Percentiles rank a stretch among this genome's conserved stretches.
phyloP scores from a whole-genome alignment of 53 echinoderm and acorn worm genomes.

The Luidia sarsii region DNA sequence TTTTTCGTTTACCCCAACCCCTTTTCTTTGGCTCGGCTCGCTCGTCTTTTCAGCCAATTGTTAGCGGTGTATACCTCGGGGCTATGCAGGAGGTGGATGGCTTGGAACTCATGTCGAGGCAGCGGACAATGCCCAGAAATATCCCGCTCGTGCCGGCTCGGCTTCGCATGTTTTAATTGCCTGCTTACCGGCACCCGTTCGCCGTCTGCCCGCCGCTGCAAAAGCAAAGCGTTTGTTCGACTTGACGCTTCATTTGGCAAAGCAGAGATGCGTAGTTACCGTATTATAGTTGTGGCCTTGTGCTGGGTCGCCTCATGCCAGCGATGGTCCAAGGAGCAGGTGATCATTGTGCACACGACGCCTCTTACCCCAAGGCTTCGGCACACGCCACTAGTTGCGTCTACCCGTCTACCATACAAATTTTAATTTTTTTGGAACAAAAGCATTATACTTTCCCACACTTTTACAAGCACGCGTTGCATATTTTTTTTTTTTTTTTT shows the following conservation, averaged over 20 bases:
- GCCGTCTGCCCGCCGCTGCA: neutral
- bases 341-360: neutral
- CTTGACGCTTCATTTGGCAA: too few relatives aligned
- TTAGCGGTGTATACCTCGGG: constrained; percentile 3
- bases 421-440: constrained; percentile 29
- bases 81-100: constrained; percentile 42
- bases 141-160: constrained; percentile 39
- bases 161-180: constrained; percentile 23
- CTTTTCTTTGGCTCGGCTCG: neutral
- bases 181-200: neutral
- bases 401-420: neutral
- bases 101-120: constrained; percentile 35
- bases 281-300: constrained; percentile 9
- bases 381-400: neutral
- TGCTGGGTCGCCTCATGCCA: constrained; percentile 5
- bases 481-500: too few relatives aligned
- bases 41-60: constrained; percentile 31
- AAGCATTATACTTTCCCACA: constrained; percentile 37
- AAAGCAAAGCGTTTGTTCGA: too few relatives aligned
- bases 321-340: constrained; percentile 7
- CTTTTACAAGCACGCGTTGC: neutral
- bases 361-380: neutral
- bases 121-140: constrained; percentile 13
- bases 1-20: neutral
- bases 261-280: too few relatives aligned